Evolutionary conservation across 2,888 invertebrate genomes (phyloP), one percentile per base, ranked within the genome.

Genomic region (Ochropleura plecta): DNA sequence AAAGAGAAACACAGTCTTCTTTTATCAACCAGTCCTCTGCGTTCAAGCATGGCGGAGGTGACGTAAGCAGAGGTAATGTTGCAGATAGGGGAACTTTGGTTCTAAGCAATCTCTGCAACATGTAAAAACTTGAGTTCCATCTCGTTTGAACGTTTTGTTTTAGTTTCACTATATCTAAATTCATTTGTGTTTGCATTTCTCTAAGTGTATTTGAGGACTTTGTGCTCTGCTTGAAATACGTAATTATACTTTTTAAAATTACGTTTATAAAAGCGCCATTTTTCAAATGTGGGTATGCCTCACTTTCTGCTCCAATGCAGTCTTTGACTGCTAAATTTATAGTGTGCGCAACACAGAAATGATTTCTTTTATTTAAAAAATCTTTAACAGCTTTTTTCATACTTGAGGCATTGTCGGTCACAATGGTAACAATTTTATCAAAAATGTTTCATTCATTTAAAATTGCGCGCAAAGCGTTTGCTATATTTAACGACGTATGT

Each of bases 61-160:
- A 62, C 2, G 46, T 55, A 59, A 67, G 67, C 67, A 67, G 44
- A 55, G 67, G 67, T 4, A 68, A 68, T 30, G 57, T 57, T 46
- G 57, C 67, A 12, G 67, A 57, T 57, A 57, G 46, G 14, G 30
- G 68, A 59, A 59, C 60, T 68, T 68, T 59, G 68, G 30, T 46
- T 68, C 30, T 68, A 40, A 68, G 9, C 14, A 68, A 59, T 3
- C 68, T 57, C 20, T 68, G 30, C 20, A 59, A 59, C 46, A 46
- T 59, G 8, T 57, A 57, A 59, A 68, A 73, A 20, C 48, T 76
- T 20, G 76, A 84, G 40, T 88, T 89, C 88, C 88, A 88, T 20
- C 88, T 53, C 14, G 88, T 88, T 10, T 42, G 62, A 6, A 89
- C 85, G 53, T 89, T 89, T 83, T 88, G 86, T 65, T 88, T 87